These are phyloP conservation scores for Caenorhabditis remanei DNA, from an alignment of 1,140 invertebrate genomes.

Conservation along the genomic window DNA sequence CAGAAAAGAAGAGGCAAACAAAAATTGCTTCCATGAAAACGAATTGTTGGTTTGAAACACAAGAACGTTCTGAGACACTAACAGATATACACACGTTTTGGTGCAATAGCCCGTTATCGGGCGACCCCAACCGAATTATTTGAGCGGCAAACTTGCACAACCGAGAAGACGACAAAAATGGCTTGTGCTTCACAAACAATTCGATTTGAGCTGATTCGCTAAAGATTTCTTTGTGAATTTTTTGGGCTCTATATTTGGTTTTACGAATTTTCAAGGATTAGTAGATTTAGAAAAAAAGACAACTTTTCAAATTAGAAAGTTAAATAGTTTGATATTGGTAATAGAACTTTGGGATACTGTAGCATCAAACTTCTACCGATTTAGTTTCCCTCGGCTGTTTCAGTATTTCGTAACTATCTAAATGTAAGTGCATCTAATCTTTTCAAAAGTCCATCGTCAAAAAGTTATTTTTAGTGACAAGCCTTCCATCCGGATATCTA, in stretches of 20 bases:
- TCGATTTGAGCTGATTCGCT: conserved; percentile 52
- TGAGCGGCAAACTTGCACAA: conserved; percentile 45
- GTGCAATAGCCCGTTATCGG: neutral
- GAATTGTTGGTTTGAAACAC: conserved; percentile 31
- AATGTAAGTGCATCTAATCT: neutral
- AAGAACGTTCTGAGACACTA: conserved; percentile 39
- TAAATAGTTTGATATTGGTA: no score
- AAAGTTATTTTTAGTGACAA: conserved; percentile 23
- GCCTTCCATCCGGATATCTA: conserved; percentile 1
- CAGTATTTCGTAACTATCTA: no score
- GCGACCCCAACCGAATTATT: conserved; percentile 28
- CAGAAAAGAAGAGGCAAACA: conserved; percentile 5
- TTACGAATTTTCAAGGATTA: neutral
- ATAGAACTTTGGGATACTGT: no score
- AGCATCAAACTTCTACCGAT: no score
- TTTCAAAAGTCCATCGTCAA: neutral
- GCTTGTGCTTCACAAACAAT: conserved; percentile 43
- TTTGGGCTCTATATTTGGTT: neutral
- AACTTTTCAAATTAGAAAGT: no score
- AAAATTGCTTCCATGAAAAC: conserved; percentile 41
- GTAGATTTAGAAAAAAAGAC: no score
- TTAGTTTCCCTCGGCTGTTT: no score
- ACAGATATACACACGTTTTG: conserved; percentile 29
- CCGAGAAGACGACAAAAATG: conserved; percentile 24
- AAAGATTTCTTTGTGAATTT: neutral